These are phyloP conservation scores for Buathra laborator DNA, from an alignment of 2,888 invertebrate genomes.

Conservation along the genomic window DNA sequence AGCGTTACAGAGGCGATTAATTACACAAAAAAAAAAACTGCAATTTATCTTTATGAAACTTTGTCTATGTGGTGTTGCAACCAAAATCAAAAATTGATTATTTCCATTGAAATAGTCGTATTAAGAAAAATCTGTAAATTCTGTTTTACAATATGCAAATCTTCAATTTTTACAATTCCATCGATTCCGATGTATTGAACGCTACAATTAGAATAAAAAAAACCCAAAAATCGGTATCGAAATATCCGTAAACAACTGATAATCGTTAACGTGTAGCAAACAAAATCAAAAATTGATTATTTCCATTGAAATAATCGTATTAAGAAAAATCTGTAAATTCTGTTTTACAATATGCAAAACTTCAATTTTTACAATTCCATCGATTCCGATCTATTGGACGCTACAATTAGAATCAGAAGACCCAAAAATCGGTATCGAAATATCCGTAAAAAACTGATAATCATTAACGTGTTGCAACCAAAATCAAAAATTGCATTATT, in stretches of 20 bases:
- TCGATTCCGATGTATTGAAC: background rate
- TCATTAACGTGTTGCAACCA: background rate
- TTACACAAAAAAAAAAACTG: background rate
- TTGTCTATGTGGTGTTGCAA: no score
- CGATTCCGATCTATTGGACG: background rate
- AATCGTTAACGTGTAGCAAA: background rate
- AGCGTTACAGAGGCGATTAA: background rate
- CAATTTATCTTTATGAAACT: no score
- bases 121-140: no score
- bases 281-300: no score
- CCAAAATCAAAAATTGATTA: no score
- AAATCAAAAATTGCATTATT: no score
- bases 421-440: background rate
- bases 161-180: background rate
- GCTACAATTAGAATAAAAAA: background rate
- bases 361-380: background rate
- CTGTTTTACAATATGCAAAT: no score
- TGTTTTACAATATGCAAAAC: background rate
- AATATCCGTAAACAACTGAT: background rate
- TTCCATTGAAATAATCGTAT: no score
- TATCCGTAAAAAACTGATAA: background rate
- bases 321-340: no score
- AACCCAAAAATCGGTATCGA: background rate
- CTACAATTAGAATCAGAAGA: background rate
- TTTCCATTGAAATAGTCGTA: no score